Evolutionary conservation across 2,888 invertebrate genomes (phyloP), one percentile per base, ranked within the genome.

Genomic region (Alloscopus bannaensis): DNA sequence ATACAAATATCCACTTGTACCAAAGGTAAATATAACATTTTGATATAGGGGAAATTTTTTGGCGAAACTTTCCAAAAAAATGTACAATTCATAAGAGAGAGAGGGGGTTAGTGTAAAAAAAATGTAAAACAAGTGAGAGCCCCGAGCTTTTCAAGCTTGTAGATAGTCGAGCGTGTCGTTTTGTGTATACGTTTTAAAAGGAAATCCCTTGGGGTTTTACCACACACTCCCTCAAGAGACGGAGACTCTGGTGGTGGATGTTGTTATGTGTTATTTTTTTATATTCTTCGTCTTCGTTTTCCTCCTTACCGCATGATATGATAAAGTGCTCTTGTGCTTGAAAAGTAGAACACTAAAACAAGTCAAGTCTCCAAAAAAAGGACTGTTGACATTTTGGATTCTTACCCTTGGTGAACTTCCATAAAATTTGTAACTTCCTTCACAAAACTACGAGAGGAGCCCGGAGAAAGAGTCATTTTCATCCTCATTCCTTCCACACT

Each of bases 331-430:
- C 57, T 57, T 69, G 57, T 57, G 57, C 71, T 60, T 55, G 31
- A 50, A 65, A 73, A 73, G 55, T 64, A 24, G 65, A 65, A 65
- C 72, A 65, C 36, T 59, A 68, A 68, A 57, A 40, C 68, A 68
- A 68, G 68, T 68, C 68, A 68, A 68, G 68, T 55, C 42, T 57
- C 59, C 66, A 55, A 66, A 66, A 52, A 73, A 75, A 75, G 66
- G 45, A 55, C 75, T 75, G 75, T 75, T 75, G 75, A 75, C 75
- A 75, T 75, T 75, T 75, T 52, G 47, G 50, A 50, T 40, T 66
- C 47, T 71, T 50, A 71, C 55, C 72, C 65, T 59, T 42, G 55
- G 52, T 45, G 55, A 57, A 52, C 64, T 26, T 73, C 52, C 47
- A 73, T 65, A 65, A 36, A 55, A 47, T 73, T 36, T 59, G 55